phyloP scores from a whole-genome alignment of 2,113 vertebrate genomes.

The Forbesichthys papilliferus region DNA sequence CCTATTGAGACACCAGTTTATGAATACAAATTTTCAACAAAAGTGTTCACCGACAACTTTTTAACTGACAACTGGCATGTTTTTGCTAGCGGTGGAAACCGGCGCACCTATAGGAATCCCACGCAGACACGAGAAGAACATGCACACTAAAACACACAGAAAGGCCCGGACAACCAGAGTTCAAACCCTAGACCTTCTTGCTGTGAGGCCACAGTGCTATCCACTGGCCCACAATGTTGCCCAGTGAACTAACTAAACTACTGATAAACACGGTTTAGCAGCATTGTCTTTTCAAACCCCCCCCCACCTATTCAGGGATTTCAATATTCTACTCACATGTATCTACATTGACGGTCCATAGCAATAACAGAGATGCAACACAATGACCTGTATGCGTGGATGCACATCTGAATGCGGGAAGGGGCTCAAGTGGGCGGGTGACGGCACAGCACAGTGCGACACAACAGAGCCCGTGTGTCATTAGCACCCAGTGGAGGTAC shows the following conservation, averaged over 20 bases:
- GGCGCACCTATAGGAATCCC: too few species aligned
- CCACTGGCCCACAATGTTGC: too few species aligned
- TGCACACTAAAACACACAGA: too few species aligned
- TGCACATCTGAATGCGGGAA: background rate
- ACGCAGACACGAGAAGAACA: too few species aligned
- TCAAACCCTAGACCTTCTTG: too few species aligned
- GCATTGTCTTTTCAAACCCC: conserved; percentile 1
- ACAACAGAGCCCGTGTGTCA: conserved; percentile 56
- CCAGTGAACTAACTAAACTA: too few species aligned
- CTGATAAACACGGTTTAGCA: background rate
- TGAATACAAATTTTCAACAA: conserved; percentile 3
- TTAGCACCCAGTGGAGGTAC: conserved; percentile 50
- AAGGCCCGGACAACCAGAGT: too few species aligned
- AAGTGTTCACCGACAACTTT: too few species aligned
- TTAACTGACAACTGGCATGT: too few species aligned
- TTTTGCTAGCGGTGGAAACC: too few species aligned
- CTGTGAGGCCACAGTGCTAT: too few species aligned
- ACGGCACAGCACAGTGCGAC: background rate
- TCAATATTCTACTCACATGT: conserved; percentile 10
- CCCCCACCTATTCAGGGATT: background rate
- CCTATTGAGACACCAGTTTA: background rate
- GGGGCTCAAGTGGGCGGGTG: conserved; percentile 38
- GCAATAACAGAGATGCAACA: conserved; percentile 18
- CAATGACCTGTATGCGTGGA: conserved; percentile 16
- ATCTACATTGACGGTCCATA: conserved; percentile 19